A percentile compares a stretch with the other conserved stretches of the same genome.
phyloP scores from a whole-genome alignment of 1,140 invertebrate genomes.

The Episyrphus balteatus region DNA sequence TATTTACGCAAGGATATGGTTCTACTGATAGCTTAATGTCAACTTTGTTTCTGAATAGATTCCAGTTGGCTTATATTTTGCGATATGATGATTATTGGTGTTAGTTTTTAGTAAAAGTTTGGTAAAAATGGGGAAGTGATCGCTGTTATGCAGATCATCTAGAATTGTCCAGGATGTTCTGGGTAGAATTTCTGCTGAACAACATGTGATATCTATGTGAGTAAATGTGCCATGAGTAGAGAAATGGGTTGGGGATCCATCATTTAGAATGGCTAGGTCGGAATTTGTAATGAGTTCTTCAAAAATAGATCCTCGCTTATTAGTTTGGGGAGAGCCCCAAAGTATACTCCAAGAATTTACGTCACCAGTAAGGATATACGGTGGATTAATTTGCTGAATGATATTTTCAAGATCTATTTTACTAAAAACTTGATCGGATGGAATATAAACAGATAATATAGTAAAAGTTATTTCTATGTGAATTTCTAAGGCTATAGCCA shows the following conservation, averaged over 20 bases:
- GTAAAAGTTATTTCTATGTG: neutral
- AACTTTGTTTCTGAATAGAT: too few species aligned
- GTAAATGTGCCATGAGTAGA: neutral
- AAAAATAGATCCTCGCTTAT: neutral
- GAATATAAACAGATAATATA: neutral
- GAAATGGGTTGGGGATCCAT: neutral
- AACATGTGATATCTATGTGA: neutral
- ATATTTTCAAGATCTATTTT: neutral
- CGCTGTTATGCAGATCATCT: too few species aligned
- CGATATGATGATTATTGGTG: too few species aligned
- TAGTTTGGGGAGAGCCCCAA: neutral
- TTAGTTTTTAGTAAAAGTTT: too few species aligned
- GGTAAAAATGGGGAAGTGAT: too few species aligned
- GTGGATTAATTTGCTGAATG: neutral
- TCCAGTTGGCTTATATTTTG: too few species aligned
- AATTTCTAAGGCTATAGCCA: neutral
- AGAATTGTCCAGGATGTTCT: too few species aligned
- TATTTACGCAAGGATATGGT: too few species aligned
- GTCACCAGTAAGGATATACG: neutral
- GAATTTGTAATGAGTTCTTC: neutral
- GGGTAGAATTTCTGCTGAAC: neutral
- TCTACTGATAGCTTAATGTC: too few species aligned
- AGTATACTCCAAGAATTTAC: neutral
- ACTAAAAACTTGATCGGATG: neutral
- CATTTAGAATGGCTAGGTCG: neutral